phyloP scores from a whole-genome alignment of 2,888 invertebrate genomes.

The Tanytarsus gracilentus region DNA sequence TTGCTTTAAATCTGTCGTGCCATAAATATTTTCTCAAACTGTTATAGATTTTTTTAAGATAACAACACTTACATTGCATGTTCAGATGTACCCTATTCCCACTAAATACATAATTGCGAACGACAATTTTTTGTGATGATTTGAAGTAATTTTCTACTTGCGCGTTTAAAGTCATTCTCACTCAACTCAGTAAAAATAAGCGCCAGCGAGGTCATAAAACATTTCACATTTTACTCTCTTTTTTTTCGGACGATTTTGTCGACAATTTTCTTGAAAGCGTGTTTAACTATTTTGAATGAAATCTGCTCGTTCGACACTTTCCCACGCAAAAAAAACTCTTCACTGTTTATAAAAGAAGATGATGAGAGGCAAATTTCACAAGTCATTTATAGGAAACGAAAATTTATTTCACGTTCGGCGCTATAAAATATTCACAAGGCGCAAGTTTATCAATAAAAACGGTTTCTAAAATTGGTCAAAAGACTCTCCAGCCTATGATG shows the following conservation, averaged over 20 bases:
- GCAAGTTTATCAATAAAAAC: constrained; percentile 19
- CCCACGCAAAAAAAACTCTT: constrained; percentile 19
- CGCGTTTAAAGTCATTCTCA: neutral
- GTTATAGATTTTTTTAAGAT: neutral
- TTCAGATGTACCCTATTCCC: too few relatives aligned
- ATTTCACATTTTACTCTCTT: too few relatives aligned
- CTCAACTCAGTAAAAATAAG: too few relatives aligned
- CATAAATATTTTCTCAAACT: neutral
- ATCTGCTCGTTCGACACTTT: constrained; percentile 3
- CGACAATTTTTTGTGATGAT: neutral
- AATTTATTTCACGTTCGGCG: constrained; percentile 11
- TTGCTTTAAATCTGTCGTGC: too few relatives aligned
- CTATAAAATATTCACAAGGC: constrained; percentile 8
- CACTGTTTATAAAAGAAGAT: neutral
- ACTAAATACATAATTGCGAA: neutral
- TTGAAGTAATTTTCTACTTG: neutral
- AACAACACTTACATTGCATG: neutral
- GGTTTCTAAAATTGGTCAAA: neutral
- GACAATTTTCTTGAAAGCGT: neutral
- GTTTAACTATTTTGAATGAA: too few relatives aligned
- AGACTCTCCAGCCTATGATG: neutral
- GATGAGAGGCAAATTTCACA: neutral
- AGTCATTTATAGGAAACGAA: neutral
- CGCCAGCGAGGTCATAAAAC: too few relatives aligned
- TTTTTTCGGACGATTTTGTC: neutral